Evolutionary conservation across 2,888 invertebrate genomes (phyloP).

Genomic region (Troides helena): DNA sequence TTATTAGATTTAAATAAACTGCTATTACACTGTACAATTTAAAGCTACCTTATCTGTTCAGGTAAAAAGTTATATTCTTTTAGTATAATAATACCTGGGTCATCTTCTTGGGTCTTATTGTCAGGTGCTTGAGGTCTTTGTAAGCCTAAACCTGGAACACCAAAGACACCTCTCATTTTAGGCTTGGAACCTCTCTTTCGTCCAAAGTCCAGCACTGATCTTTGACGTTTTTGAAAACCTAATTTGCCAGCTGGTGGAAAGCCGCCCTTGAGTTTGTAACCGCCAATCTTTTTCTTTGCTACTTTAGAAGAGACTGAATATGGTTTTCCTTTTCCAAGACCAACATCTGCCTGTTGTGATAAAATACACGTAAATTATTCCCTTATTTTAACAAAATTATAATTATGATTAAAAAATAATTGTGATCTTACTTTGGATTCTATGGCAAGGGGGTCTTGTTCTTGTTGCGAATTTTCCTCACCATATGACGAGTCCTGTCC

Average conservation of each 20-base stretch:
- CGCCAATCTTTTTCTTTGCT: conserved; percentile 87
- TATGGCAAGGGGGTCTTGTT: conserved; percentile 74
- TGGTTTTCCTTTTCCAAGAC: conserved; percentile 90
- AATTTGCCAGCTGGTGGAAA: conserved; percentile 83
- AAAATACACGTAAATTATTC: conserved; percentile 14
- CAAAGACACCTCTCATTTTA: conserved; percentile 92
- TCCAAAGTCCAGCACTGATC: conserved; percentile 86
- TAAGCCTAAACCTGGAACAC: conserved; percentile 88
- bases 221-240: conserved; percentile 86
- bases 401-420: conserved; percentile 1
- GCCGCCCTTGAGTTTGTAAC: conserved; percentile 84
- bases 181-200: conserved; percentile 92
- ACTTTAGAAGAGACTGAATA: conserved; percentile 86
- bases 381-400: conserved; percentile 11
- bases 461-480: conserved; percentile 69
- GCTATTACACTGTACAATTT: too few species aligned
- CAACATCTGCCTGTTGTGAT: conserved; percentile 75
- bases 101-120: conserved; percentile 71
- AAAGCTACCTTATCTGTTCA: too few species aligned
- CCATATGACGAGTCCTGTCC: conserved; percentile 84
- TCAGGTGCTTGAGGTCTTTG: conserved; percentile 83
- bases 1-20: too few species aligned
- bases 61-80: neutral
- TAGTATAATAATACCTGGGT: conserved; percentile 56
- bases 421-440: conserved; percentile 63